Evolutionary conservation across 2,888 invertebrate genomes (phyloP).

Genomic region (Drosophila antonietae): DNA sequence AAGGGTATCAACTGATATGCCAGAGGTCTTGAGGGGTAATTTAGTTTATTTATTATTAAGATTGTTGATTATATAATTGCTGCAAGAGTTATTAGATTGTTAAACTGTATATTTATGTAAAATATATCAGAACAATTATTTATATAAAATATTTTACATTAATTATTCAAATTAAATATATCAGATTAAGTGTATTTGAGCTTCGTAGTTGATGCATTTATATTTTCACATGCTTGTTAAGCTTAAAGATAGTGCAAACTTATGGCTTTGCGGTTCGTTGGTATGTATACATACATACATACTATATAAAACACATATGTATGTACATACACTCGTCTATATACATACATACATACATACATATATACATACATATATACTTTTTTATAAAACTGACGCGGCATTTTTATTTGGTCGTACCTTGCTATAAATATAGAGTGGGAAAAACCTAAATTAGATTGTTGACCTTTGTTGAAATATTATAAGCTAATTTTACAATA

Average conservation of each 20-base stretch:
- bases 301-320: neutral
- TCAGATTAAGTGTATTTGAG: conserved; percentile 8
- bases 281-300: neutral
- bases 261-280: conserved; percentile 6
- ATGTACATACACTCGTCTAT: neutral
- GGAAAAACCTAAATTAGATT: neutral
- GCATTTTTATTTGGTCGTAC: neutral
- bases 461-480: conserved; percentile 2
- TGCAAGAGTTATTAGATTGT: neutral
- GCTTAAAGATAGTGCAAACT: conserved; percentile 13
- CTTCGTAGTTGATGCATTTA: conserved; percentile 5
- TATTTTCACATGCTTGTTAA: neutral
- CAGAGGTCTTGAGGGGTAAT: neutral
- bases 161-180: too few species aligned
- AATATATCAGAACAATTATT: too few species aligned
- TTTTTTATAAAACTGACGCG: neutral
- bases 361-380: too few species aligned
- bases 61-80: neutral
- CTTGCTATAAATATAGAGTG: neutral
- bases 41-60: neutral
- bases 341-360: neutral
- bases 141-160: too few species aligned
- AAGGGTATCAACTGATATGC: neutral
- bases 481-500: neutral
- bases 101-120: too few species aligned